phyloP scores from a whole-genome alignment of 92 coral and sea anemone species.

The Zoanthus solanderi region DNA sequence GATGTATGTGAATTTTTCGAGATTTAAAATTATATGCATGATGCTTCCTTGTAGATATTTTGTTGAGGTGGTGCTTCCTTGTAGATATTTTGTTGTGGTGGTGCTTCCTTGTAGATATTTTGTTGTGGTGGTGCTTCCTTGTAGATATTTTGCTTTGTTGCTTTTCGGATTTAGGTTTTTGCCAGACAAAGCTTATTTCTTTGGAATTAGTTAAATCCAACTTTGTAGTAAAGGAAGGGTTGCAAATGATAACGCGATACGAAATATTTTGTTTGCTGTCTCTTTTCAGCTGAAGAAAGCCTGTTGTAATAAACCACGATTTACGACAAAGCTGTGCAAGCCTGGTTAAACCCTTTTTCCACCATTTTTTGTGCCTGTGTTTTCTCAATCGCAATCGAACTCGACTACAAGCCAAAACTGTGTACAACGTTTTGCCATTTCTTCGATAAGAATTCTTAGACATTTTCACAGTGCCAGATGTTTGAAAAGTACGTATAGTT shows the following conservation, averaged over 20 bases:
- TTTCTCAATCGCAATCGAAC: constrained; percentile 64
- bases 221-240: constrained; percentile 59
- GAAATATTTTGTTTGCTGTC: constrained; percentile 3
- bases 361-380: constrained; percentile 23
- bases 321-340: constrained; percentile 78
- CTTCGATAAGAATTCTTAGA: constrained; percentile 44
- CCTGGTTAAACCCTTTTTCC: constrained; percentile 20
- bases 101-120: not conserved
- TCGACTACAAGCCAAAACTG: constrained; percentile 76
- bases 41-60: not conserved
- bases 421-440: constrained; percentile 64
- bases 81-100: not conserved
- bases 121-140: not conserved
- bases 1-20: not conserved
- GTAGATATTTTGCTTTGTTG: not conserved
- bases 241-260: constrained; percentile 68
- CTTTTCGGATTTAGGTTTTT: not conserved
- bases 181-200: not conserved
- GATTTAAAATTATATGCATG: not conserved
- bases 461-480: constrained; percentile 81
- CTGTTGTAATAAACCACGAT: constrained; percentile 73
- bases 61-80: not conserved
- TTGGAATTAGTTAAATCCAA: constrained; percentile 34
- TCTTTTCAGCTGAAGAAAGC: constrained; percentile 60
- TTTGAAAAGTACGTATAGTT: constrained; percentile 67